Conservation (phyloP, 1,140 invertebrate species). For the Mercenaria mercenaria region DNA sequence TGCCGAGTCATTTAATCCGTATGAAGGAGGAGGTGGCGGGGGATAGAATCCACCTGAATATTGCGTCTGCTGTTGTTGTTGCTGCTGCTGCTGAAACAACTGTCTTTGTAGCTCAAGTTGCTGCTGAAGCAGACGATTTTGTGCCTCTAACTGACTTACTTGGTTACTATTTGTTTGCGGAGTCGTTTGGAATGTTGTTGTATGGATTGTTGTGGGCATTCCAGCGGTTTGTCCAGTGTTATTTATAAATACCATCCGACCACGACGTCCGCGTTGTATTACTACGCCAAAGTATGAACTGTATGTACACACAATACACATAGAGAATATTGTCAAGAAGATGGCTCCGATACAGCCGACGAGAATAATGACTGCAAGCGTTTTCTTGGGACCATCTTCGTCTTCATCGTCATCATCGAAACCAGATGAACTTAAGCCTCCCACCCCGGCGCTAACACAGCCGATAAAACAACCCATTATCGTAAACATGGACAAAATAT, state of each 20-base stretch:
- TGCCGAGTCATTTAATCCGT: neutral
- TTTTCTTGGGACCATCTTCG: neutral
- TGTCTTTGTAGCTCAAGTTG: conserved; percentile 14
- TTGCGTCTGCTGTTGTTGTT: conserved; percentile 18
- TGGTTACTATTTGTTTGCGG: neutral
- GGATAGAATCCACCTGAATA: neutral
- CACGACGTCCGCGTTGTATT: neutral
- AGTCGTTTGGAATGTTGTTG: neutral
- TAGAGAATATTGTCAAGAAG: conserved; percentile 6
- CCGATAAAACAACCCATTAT: conserved; percentile 39
- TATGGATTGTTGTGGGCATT: neutral
- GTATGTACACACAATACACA: conserved; percentile 31
- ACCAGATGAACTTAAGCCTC: neutral
- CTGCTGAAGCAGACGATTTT: conserved; percentile 24
- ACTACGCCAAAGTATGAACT: neutral
- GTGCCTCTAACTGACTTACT: neutral
- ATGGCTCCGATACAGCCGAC: neutral
- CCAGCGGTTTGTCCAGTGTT: neutral
- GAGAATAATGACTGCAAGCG: neutral
- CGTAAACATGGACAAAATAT: conserved; percentile 24
- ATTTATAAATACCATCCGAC: neutral
- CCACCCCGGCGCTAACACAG: neutral
- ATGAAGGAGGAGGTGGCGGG: neutral
- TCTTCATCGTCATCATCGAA: neutral
- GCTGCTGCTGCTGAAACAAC: neutral